phyloP scores from a whole-genome alignment of 1,140 invertebrate species.

The Chrysomallon squamiferum region DNA sequence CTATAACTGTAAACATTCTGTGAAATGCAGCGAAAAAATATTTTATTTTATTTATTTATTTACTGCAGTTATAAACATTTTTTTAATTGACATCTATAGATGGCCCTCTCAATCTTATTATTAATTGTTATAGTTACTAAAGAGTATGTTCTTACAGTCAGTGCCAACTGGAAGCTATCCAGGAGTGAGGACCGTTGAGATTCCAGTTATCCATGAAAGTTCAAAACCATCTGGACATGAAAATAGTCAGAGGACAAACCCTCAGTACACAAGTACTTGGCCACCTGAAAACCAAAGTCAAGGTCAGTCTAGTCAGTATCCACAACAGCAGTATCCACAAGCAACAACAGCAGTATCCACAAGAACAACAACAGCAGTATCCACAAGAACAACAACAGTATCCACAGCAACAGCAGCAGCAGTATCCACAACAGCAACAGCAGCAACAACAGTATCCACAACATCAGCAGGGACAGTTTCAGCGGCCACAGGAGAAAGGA shows the following conservation, averaged over 20 bases:
- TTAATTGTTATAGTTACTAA: too few relatives aligned
- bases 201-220: slow-evolving; percentile 30
- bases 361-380: not conserved
- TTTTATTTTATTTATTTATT: too few relatives aligned
- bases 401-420: not conserved
- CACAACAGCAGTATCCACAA: not conserved
- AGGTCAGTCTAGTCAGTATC: not conserved
- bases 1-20: too few relatives aligned
- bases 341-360: not conserved
- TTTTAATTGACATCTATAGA: too few relatives aligned
- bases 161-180: not conserved
- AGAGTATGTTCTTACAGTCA: not conserved
- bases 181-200: slow-evolving; percentile 16
- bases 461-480: not conserved
- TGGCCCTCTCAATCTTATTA: too few relatives aligned
- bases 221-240: not conserved
- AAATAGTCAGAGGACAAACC: not conserved
- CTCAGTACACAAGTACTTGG: slow-evolving; percentile 1
- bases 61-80: too few relatives aligned
- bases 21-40: too few relatives aligned
- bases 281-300: not conserved
- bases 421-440: not conserved
- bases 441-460: slow-evolving; percentile 23
- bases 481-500: not conserved
- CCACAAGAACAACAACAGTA: not conserved